These are phyloP conservation scores for Melinaea marsaeus DNA, from an alignment of 2,888 invertebrate genomes.

Conservation along the genomic window DNA sequence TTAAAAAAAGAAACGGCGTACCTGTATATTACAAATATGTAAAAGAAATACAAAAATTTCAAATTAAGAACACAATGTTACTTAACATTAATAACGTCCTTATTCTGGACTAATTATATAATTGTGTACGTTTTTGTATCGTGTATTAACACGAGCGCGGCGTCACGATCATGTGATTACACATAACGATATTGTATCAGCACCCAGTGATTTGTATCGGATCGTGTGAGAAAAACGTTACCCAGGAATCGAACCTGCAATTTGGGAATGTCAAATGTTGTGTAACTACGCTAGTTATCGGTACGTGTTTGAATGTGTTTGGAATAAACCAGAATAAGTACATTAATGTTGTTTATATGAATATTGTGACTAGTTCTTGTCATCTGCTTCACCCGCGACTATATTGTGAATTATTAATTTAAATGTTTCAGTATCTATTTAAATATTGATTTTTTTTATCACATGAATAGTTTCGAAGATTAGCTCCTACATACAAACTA, in stretches of 20 bases:
- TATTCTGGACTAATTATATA: no score
- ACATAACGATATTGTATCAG: slow-evolving; percentile 66
- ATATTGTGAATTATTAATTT: no score
- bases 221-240: slow-evolving; percentile 75
- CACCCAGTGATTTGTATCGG: slow-evolving; percentile 73
- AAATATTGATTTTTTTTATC: no score
- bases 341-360: neutral
- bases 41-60: no score
- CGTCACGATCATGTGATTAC: slow-evolving; percentile 35
- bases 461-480: no score
- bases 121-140: neutral
- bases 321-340: neutral
- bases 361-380: neutral
- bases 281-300: slow-evolving; percentile 43
- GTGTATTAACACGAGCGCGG: neutral
- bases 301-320: slow-evolving; percentile 28
- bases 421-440: no score
- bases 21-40: no score
- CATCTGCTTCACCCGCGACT: no score
- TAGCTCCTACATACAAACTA: no score
- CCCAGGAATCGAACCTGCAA: slow-evolving; percentile 60
- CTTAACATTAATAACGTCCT: no score
- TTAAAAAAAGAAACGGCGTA: no score
- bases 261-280: slow-evolving; percentile 75
- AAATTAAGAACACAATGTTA: no score